Percentiles rank a stretch among this genome's conserved stretches.
These are phyloP conservation scores for Holothuria scabra DNA, from an alignment of 53 echinoderm and acorn worm species.

Conservation along the genomic window DNA sequence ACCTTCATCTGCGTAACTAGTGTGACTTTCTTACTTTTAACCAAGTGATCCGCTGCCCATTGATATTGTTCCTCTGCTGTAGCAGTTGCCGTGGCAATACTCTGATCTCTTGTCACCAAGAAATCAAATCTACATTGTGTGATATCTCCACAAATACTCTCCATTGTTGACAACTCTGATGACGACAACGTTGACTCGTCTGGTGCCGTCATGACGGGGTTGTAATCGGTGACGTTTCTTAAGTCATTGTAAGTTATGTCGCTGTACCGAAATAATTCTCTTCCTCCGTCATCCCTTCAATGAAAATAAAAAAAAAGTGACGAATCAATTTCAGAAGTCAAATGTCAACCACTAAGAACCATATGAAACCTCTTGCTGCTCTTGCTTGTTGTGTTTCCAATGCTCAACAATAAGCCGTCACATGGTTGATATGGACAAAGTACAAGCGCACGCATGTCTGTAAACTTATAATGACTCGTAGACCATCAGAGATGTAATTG, in stretches of 20 bases:
- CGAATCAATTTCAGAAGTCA: no score
- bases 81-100: constrained; percentile 41
- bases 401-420: no score
- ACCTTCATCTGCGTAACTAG: no score
- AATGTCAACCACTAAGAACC: no score
- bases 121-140: constrained; percentile 58
- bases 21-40: constrained; percentile 20
- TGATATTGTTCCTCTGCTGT: constrained; percentile 3
- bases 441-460: no score
- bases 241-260: constrained; percentile 38
- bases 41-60: constrained; percentile 33
- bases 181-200: constrained; percentile 32
- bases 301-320: not conserved
- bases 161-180: constrained; percentile 10
- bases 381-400: no score
- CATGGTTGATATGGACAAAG: no score
- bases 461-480: no score
- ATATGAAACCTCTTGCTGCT: no score
- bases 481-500: no score
- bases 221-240: constrained; percentile 54
- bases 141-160: constrained; percentile 32
- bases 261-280: constrained; percentile 47
- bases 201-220: constrained; percentile 56
- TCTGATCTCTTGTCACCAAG: constrained; percentile 39
- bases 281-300: constrained; percentile 17